Base-by-base conservation (phyloP, 2,888 invertebrate genomes). In the Athalia cordata region DNA sequence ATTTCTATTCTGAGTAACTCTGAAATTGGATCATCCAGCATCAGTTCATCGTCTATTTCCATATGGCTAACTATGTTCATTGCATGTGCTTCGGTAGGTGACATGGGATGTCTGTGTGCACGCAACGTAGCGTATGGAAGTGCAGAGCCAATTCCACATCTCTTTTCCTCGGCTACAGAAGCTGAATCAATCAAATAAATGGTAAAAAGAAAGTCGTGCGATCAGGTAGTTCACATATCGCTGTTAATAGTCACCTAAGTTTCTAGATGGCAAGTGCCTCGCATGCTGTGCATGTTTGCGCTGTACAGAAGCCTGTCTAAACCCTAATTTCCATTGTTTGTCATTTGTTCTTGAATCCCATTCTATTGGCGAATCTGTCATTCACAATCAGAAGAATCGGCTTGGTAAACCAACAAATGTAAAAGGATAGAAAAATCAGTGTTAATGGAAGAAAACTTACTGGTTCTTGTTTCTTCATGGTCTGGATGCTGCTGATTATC, bases 1-100 rank as follows among this genome's bases (percentile, higher is more conserved):
- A 94, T 93, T 82, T 94, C 94, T 83, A 93, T 92, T 84, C 95
- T 91, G 68, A 93, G 86, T 85, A 93, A 92, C 84, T 94, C 93
- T 0, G 94, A 92, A 15, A 91, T 89, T 0, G 93, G 93, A 84
- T 92, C 92, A 85, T 94, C 92, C 82, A 93, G 93, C 94, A 95
- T 94, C 29, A 95, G 91, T 55, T 91, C 90, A 50, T 92, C 91
- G 82, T 94, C 93, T 86, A 93, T 92, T 85, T 94, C 94, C 91
- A 95, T 92, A 89, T 93, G 93, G 57, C 92, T 91, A 6, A 93
- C 93, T 81, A 95, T 94, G 82, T 92, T 91, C 77, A 92, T 92
- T 0, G 94, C 93, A 85, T 93, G 93, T 79, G 91, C 89, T 61
- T 92, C 92, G 0, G 86, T 79, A 67, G 82, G 82, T 65, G 81